Evolutionary conservation across 2,888 invertebrate genomes (phyloP), one percentile per base, ranked within the genome.

Genomic region (Nowickia ferox): DNA sequence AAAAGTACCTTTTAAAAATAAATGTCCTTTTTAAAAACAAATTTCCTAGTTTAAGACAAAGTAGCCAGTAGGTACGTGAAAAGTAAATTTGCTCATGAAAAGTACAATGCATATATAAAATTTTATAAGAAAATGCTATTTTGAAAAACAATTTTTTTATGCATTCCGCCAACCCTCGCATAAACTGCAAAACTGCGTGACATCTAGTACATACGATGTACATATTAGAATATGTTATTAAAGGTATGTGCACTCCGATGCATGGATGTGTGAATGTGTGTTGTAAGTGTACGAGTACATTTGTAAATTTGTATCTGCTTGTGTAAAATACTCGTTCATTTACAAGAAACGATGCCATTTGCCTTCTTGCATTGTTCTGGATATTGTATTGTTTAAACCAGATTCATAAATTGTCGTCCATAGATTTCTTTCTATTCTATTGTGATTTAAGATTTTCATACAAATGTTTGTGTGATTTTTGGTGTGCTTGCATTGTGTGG

Each of bases 291-390:
- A 15, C 0, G 9, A 9, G 2, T 63, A 19, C n/a, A 51, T 66
- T 19, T 46, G 53, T 69, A n/a, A 40, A 2, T 59, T 10, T n/a
- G 17, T 38, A 51, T 51, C 30, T 48, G 48, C 17, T 9, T 46
- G 46, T 77, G 19, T 51, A 46, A 71, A 75, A 84, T 84, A 48
- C 13, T 71, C 55, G 51, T 63, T 79, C 44, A 46, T 72, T 79
- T 71, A 46, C 79, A 44, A 71, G 78, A 63, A 65, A 69, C 63
- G 72, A 63, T 77, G 77, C 72, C 80, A 72, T 85, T 78, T 85
- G 76, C 81, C 81, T 81, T 77, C 69, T 65, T 55, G 66, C 79
- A 79, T 86, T 86, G 86, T 86, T 83, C 83, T 76, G 79, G 75
- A 61, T 65, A 53, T 61, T 75, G 79, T 75, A 83, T 86, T 85